phyloP scores from a whole-genome alignment of 2,113 vertebrate species.

The Psittacara wagleri region DNA sequence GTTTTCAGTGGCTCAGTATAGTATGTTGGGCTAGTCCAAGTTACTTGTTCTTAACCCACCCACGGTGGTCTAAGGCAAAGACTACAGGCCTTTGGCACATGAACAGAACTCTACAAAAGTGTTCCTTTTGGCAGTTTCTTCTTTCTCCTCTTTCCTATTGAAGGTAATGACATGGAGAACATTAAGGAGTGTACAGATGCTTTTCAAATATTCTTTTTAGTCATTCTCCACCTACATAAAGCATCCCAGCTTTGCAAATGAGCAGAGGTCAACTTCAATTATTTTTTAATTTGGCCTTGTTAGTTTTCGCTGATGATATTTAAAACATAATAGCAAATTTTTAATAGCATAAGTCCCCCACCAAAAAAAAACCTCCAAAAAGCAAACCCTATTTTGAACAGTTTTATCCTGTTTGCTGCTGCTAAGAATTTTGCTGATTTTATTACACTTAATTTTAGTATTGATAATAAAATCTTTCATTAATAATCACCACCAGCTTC shows the following conservation, averaged over 20 bases:
- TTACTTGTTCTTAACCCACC: neutral
- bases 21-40: neutral
- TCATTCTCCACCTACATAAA: neutral
- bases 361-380: neutral
- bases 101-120: neutral
- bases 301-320: neutral
- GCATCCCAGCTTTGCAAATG: neutral
- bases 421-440: neutral
- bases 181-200: rapidly evolving
- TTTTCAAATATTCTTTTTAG: neutral
- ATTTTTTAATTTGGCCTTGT: neutral
- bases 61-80: neutral
- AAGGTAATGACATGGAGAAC: neutral
- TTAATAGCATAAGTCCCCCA: neutral
- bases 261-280: neutral
- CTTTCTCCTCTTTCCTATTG: neutral
- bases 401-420: neutral
- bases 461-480: neutral
- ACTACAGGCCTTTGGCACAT: neutral
- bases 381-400: neutral
- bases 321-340: neutral
- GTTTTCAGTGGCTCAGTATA: neutral
- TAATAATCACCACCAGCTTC: neutral
- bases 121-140: neutral
- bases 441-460: neutral